phyloP scores from a whole-genome alignment of 2,113 vertebrate species.

The Ailuropoda melanoleuca region DNA sequence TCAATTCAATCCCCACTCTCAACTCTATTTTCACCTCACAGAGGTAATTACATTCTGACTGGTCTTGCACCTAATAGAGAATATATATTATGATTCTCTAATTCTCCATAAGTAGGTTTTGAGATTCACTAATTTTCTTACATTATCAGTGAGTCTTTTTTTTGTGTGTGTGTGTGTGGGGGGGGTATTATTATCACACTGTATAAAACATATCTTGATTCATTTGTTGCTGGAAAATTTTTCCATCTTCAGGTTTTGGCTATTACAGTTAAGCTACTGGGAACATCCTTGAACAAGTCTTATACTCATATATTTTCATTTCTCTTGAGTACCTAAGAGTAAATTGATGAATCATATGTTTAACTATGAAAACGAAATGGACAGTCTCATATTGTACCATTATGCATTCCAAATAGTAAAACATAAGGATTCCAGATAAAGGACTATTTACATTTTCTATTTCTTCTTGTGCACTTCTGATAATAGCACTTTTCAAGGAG shows the following conservation, averaged over 20 bases:
- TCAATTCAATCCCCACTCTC: neutral
- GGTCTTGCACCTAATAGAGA: neutral
- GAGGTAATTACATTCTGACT: neutral
- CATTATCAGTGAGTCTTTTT: neutral
- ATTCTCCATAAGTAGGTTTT: neutral
- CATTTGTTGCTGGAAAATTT: neutral
- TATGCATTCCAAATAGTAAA: neutral
- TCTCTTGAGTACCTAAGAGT: neutral
- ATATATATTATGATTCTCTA: neutral
- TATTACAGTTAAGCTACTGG: neutral
- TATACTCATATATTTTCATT: neutral
- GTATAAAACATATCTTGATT: neutral
- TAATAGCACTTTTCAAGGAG: neutral
- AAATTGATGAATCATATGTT: neutral
- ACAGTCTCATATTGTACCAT: neutral
- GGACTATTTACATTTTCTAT: neutral
- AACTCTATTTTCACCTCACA: neutral
- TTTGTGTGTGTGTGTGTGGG: neutral
- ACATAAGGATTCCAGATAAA: neutral
- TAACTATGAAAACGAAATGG: neutral
- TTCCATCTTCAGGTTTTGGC: neutral
- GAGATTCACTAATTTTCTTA: neutral
- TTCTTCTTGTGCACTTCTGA: neutral
- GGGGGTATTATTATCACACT: neutral
- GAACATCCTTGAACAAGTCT: neutral